A percentile compares a stretch with the other conserved stretches of the same genome.
Evolutionary conservation across 2,888 invertebrate genomes (phyloP).

Genomic region (Pecten maximus): DNA sequence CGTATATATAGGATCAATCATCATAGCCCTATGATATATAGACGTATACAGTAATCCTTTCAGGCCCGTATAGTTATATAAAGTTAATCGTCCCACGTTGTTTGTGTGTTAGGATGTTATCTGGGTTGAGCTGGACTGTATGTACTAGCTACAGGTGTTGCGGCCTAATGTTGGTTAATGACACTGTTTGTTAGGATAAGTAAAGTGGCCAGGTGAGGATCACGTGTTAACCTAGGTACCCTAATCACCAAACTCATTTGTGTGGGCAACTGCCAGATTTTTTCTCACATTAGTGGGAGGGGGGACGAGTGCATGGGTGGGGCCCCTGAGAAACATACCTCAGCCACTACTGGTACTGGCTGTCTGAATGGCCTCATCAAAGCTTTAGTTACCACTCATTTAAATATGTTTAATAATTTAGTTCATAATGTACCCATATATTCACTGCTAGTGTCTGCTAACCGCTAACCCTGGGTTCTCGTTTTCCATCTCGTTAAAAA

Average conservation of each 20-base stretch:
- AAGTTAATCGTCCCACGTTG: not conserved
- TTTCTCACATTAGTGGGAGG: conserved; percentile 9
- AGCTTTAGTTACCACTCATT: not conserved
- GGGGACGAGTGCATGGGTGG: conserved; percentile 32
- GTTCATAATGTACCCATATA: conserved; percentile 21
- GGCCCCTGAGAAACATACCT: not conserved
- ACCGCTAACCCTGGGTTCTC: conserved; percentile 6
- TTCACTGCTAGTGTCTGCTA: not conserved
- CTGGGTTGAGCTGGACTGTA: not conserved
- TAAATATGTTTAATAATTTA: conserved; percentile 24
- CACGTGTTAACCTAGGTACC: conserved; percentile 2
- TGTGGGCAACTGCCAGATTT: conserved; percentile 23
- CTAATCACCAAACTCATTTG: conserved; percentile 35
- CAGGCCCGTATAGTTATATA: not conserved
- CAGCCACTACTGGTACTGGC: not conserved
- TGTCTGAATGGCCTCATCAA: not conserved
- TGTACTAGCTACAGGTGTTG: conserved; percentile 17
- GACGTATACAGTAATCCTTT: not conserved
- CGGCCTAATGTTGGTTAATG: conserved; percentile 32
- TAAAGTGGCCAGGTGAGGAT: conserved; percentile 25
- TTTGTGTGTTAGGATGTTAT: conserved; percentile 18
- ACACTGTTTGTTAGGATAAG: conserved; percentile 29
- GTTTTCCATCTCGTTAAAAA: conserved; percentile 14
- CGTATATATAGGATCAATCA: not conserved
- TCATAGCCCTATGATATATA: not conserved